These are phyloP conservation scores for Takifugu flavidus DNA, from an alignment of 2,113 vertebrate genomes.

Conservation along the genomic window DNA sequence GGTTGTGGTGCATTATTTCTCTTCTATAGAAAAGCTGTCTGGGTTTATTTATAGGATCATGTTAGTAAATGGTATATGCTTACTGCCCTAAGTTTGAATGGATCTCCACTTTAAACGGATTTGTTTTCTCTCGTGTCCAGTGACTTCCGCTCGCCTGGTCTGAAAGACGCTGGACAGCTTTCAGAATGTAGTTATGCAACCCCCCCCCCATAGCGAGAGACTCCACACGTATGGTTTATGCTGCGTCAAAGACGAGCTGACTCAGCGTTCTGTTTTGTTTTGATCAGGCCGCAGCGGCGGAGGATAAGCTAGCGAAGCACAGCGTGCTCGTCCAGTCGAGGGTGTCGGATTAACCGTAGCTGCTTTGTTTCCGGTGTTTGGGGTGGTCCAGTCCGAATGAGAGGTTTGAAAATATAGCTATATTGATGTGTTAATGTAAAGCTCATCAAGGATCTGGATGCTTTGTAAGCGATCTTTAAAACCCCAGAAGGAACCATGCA, in stretches of 20 bases:
- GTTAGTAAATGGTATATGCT: constrained; percentile 62
- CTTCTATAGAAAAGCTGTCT: constrained; percentile 59
- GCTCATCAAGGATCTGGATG: background rate
- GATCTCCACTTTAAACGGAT: constrained; percentile 43
- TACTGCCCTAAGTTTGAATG: constrained; percentile 55
- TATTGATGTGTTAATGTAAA: background rate
- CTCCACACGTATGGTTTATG: constrained; percentile 42
- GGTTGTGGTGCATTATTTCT: constrained; percentile 68
- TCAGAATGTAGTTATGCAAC: constrained; percentile 74
- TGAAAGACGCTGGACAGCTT: constrained; percentile 64
- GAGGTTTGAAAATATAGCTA: constrained; percentile 1
- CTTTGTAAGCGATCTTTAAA: constrained; percentile 9
- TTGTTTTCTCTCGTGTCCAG: constrained; percentile 50
- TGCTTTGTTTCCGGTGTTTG: constrained; percentile 25
- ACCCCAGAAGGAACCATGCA: background rate
- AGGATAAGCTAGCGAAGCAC: constrained; percentile 59
- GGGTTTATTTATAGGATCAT: constrained; percentile 77
- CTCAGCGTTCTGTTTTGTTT: constrained; percentile 55
- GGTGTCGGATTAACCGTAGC: too few relatives aligned
- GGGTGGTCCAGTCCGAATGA: constrained; percentile 6
- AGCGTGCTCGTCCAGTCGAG: background rate
- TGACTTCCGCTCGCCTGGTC: constrained; percentile 48
- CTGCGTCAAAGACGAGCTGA: constrained; percentile 48
- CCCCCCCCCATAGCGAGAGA: constrained; percentile 45
- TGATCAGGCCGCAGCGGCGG: constrained; percentile 58